phyloP scores from a whole-genome alignment of 2,113 vertebrate species.

The Eidolon helvum region DNA sequence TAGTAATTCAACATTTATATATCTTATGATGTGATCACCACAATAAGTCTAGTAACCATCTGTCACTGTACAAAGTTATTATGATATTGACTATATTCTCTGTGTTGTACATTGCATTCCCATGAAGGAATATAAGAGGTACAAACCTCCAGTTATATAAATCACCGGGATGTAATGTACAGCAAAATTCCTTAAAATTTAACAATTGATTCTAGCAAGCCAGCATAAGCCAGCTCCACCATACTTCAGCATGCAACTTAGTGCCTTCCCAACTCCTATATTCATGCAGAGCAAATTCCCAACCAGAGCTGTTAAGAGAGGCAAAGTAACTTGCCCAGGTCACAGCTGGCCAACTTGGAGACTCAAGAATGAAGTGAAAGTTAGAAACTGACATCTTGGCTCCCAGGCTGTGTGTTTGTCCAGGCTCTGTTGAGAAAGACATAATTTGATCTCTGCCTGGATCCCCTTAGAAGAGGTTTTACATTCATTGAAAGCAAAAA shows the following conservation, averaged over 20 bases:
- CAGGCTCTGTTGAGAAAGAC: background rate
- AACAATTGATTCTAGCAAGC: background rate
- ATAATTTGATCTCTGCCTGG: background rate
- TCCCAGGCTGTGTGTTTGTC: rapidly evolving
- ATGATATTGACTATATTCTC: background rate
- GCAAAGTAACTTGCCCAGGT: background rate
- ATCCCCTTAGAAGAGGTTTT: background rate
- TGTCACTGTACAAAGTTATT: background rate
- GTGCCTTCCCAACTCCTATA: rapidly evolving
- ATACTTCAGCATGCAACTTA: rapidly evolving
- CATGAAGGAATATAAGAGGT: background rate
- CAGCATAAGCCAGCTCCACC: no score
- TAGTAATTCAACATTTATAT: background rate
- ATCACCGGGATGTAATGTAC: background rate
- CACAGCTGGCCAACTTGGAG: background rate
- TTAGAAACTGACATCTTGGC: background rate
- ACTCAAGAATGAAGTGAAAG: background rate
- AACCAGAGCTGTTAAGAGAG: background rate
- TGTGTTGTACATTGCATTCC: background rate
- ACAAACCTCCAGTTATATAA: background rate
- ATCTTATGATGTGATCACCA: background rate
- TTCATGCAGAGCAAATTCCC: background rate
- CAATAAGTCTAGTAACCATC: background rate
- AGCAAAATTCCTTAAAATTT: background rate
- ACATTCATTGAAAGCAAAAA: background rate